Evolutionary conservation across 1,140 invertebrate species (phyloP).

Genomic region (Oppia nitens): DNA sequence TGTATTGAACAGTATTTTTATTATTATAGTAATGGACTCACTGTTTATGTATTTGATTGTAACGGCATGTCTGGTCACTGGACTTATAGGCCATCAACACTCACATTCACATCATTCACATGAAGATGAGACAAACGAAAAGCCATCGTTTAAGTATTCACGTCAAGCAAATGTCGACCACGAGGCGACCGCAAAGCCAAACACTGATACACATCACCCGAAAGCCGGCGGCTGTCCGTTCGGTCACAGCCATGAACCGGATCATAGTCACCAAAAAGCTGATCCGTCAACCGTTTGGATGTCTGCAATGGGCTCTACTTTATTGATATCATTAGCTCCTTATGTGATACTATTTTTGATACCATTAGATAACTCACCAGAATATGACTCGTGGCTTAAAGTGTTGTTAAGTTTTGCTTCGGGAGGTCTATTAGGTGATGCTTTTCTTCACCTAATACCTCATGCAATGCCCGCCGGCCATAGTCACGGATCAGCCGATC

Average conservation of each 20-base stretch:
- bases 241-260: not conserved
- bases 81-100: too few species aligned
- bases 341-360: constrained; percentile 85
- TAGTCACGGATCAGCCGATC: constrained; percentile 28
- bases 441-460: constrained; percentile 89
- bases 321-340: constrained; percentile 82
- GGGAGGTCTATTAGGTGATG: constrained; percentile 83
- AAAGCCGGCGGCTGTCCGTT: not conserved
- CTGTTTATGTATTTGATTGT: too few species aligned
- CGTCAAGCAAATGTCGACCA: not conserved
- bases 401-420: constrained; percentile 82
- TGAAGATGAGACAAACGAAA: not conserved
- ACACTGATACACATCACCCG: not conserved
- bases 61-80: too few species aligned
- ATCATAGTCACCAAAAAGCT: not conserved
- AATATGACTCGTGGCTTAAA: constrained; percentile 67
- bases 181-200: not conserved
- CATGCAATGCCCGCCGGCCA: constrained; percentile 55
- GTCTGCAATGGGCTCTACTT: constrained; percentile 58
- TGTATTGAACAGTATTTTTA: too few species aligned
- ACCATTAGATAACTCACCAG: constrained; percentile 67
- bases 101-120: not conserved
- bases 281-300: not conserved
- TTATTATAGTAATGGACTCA: too few species aligned
- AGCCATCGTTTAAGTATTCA: not conserved